Evolutionary conservation across 2,113 vertebrate genomes (phyloP).

Genomic region (Pycnonotus jocosus): DNA sequence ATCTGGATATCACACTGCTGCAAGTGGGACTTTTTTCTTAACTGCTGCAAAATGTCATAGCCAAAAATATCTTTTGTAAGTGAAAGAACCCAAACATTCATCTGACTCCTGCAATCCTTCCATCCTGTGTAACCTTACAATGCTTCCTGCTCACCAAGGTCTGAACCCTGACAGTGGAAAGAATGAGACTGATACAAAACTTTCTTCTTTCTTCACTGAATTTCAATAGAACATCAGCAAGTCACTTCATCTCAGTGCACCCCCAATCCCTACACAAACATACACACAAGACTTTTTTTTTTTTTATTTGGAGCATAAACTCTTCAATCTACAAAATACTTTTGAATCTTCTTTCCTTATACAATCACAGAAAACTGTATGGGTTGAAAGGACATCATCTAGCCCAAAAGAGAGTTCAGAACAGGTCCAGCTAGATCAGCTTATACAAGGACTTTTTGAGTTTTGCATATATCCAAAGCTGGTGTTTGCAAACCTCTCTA

Average conservation of each 20-base stretch:
- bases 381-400: background rate
- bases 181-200: background rate
- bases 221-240: background rate
- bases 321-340: background rate
- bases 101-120: background rate
- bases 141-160: background rate
- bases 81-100: background rate
- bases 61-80: conserved; percentile 5
- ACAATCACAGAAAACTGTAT: background rate
- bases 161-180: background rate
- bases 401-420: background rate
- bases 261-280: background rate
- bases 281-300: background rate
- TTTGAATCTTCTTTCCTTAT: background rate
- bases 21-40: background rate
- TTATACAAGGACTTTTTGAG: background rate
- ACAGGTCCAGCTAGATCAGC: background rate
- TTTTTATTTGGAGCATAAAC: background rate
- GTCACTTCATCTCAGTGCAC: background rate
- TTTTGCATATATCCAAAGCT: background rate
- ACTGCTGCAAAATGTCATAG: conserved; percentile 12
- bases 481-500: background rate
- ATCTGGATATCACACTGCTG: background rate
- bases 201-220: background rate
- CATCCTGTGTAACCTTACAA: background rate